Base-by-base conservation (phyloP, 2,113 vertebrate species). In the Gila orcuttii region DNA sequence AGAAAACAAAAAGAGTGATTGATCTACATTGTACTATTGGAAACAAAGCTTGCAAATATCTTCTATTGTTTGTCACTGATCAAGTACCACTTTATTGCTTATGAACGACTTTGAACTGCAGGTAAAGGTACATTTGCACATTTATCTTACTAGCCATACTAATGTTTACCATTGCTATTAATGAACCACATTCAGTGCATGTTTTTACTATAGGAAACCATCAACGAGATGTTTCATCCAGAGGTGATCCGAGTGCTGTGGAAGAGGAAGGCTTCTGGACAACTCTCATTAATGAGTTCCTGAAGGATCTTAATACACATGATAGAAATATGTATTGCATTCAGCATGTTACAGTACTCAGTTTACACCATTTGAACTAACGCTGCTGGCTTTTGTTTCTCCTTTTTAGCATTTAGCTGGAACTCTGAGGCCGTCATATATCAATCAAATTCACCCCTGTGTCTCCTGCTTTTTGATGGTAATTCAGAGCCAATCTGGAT, bases 391-490 rank as follows among this genome's bases (percentile, higher is more conserved):
- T 42, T 74, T 73, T 75, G 25, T 39, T 60, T 23, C 66, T 64
- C 17, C 55, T 47, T 71, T 59, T 73, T 19, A 42, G 8, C 0
- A 36, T 50, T 60, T 57, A 79, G 76, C 45, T 50, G 39, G 66
- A 68, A 21, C 28, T 69, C 60, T 25, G 60, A n/a, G 11, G 60
- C 21, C 21, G 6, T 36, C 55, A 79, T 1, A 36, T 60, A 60
- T 60, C 13, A 64, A 31, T 80, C 36, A 47, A 62, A 33, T 33
- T 82, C 28, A 33, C 4, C 62, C 17, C 5, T 10, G 39, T 45
- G 39, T 80, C n/a, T 80, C n/a, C 59, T 80, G 39, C 2, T 2
- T 45, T 28, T 80, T 80, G 25, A 80, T 64, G 36, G 59, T 68
- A 69, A 82, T 50, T 82, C 42, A 82, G 17, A 52, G 9, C 42